phyloP scores from a whole-genome alignment of 2,113 vertebrate genomes.

The Phyllostomus discolor region DNA sequence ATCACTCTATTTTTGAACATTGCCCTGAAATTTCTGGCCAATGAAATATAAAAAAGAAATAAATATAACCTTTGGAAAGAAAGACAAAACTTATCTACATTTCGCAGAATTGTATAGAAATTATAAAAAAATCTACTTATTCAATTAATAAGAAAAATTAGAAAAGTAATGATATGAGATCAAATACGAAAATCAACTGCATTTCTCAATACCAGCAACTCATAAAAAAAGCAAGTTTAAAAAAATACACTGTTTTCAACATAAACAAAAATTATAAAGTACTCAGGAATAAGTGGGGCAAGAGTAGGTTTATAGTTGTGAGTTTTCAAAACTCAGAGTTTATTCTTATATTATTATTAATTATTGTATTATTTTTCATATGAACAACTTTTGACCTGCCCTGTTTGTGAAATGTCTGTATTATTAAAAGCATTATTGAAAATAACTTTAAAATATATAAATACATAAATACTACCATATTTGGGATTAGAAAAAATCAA shows the following conservation, averaged over 20 bases:
- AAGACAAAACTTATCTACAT: neutral
- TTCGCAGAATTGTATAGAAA: neutral
- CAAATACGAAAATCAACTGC: neutral
- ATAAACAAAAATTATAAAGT: neutral
- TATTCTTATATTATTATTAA: neutral
- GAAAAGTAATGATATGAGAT: neutral
- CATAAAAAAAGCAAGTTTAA: neutral
- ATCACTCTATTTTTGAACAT: neutral
- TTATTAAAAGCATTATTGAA: neutral
- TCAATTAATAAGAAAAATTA: conserved; percentile 15
- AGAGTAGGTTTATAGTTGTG: neutral
- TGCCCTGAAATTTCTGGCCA: neutral
- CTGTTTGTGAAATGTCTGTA: neutral
- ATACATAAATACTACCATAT: neutral
- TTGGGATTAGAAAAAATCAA: neutral
- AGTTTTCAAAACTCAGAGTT: neutral
- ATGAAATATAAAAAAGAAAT: neutral
- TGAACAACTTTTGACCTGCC: neutral
- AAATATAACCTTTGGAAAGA: neutral
- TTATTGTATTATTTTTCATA: neutral
- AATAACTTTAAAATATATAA: conserved; percentile 6
- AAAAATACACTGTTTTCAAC: neutral
- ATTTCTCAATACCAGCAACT: neutral
- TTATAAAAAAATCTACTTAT: neutral
- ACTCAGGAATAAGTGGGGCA: neutral